phyloP scores from a whole-genome alignment of 2,888 invertebrate genomes.

The Thelaira solivaga region DNA sequence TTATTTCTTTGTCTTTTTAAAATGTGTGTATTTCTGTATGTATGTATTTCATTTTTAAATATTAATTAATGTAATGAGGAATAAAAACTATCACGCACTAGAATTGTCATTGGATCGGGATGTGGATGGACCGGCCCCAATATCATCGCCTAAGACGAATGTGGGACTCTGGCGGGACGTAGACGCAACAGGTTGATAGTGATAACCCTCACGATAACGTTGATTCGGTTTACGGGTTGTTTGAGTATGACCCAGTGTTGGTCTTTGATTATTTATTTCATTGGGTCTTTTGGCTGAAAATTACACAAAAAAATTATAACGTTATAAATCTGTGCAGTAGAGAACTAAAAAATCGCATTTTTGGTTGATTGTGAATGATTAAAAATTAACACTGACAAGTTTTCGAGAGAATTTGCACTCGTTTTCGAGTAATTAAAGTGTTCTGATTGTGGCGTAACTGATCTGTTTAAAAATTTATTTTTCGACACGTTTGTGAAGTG shows the following conservation, averaged over 20 bases:
- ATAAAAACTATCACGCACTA: slow-evolving; percentile 78
- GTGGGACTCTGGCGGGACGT: slow-evolving; percentile 79
- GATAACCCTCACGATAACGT: slow-evolving; percentile 78
- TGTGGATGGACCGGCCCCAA: slow-evolving; percentile 77
- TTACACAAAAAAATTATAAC: slow-evolving; percentile 67
- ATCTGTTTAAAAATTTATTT: no score
- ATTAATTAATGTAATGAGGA: slow-evolving; percentile 70
- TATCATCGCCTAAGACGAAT: slow-evolving; percentile 76
- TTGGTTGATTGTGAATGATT: no score
- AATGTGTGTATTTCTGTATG: slow-evolving; percentile 40
- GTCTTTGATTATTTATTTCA: slow-evolving; percentile 77
- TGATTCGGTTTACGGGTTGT: slow-evolving; percentile 77
- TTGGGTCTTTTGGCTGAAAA: slow-evolving; percentile 77
- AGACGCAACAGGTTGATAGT: slow-evolving; percentile 78
- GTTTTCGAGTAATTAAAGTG: no score
- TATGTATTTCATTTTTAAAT: slow-evolving; percentile 59
- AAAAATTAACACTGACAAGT: no score
- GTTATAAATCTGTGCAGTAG: no score
- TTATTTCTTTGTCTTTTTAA: slow-evolving; percentile 53
- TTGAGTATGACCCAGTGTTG: slow-evolving; percentile 77
- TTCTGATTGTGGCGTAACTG: no score
- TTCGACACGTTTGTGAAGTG: no score
- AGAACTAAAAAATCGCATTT: no score
- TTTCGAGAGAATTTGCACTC: no score
- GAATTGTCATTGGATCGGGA: slow-evolving; percentile 78